A percentile compares a stretch with the other conserved stretches of the same genome.
Conservation (phyloP, 2,888 invertebrate species). For the Geophilus truncorum region DNA sequence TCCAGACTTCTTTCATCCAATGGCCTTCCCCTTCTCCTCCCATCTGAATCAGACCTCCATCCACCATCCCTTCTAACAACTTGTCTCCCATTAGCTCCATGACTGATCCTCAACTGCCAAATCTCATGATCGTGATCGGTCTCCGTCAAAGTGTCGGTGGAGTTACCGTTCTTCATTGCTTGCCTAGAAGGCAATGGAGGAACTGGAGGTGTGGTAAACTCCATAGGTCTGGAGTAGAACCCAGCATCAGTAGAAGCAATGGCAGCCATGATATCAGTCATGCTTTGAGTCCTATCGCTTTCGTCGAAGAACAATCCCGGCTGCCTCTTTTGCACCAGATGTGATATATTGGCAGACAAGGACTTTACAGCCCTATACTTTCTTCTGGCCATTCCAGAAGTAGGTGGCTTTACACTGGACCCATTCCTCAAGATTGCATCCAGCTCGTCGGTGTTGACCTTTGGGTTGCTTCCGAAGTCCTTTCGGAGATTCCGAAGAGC, state of each 20-base stretch:
- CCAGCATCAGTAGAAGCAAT: neutral
- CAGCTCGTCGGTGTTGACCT: slow-evolving; percentile 40
- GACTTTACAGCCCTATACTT: slow-evolving; percentile 77
- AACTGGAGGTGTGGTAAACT: neutral
- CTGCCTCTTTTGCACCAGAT: slow-evolving; percentile 46
- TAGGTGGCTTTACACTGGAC: neutral
- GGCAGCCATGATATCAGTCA: slow-evolving; percentile 54
- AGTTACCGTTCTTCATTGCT: neutral
- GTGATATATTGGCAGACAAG: slow-evolving; percentile 75
- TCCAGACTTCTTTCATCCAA: slow-evolving; percentile 56
- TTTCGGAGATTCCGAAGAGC: slow-evolving; percentile 79
- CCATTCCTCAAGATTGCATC: slow-evolving; percentile 37
- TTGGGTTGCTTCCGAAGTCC: slow-evolving; percentile 51
- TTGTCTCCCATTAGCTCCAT: neutral
- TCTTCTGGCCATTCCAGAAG: slow-evolving; percentile 51
- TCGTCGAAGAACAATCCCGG: neutral
- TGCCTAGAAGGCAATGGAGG: neutral
- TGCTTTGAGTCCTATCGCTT: slow-evolving; percentile 53
- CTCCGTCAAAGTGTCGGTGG: slow-evolving; percentile 13
- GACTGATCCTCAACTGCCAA: slow-evolving; percentile 36
- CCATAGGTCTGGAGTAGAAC: neutral
- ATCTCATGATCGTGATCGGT: slow-evolving; percentile 32
- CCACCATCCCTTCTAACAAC: neutral
- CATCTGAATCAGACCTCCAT: slow-evolving; percentile 33
- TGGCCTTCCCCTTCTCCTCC: slow-evolving; percentile 20